phyloP scores from a whole-genome alignment of 2,113 vertebrate species.

The Tilapia sparmanii region DNA sequence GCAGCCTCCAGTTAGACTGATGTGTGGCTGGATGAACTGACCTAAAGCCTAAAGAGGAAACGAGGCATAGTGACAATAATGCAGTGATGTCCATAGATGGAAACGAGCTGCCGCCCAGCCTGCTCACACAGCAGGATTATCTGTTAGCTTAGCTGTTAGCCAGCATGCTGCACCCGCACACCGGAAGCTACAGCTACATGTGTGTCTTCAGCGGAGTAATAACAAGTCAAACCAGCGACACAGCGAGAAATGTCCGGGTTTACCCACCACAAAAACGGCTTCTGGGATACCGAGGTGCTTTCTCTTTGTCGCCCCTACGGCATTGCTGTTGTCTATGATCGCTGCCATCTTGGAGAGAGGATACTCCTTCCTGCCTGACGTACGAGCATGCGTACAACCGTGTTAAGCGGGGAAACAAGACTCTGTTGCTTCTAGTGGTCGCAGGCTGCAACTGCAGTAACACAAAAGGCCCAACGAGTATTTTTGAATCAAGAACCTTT shows the following conservation, averaged over 20 bases:
- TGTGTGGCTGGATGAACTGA: not conserved
- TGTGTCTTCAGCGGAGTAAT: fast-evolving
- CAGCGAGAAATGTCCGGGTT: not conserved
- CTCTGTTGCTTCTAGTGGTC: not conserved
- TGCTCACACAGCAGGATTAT: not conserved
- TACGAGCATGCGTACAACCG: not conserved
- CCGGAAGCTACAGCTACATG: fast-evolving
- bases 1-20: not conserved
- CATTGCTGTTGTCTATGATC: constrained; percentile 75
- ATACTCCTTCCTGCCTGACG: constrained; percentile 58
- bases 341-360: constrained; percentile 84
- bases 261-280: constrained; percentile 88
- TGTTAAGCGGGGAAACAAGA: not conserved
- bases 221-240: fast-evolving
- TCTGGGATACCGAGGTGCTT: constrained; percentile 89
- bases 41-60: not conserved
- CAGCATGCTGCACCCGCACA: not conserved
- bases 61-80: not conserved
- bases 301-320: constrained; percentile 69
- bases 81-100: constrained; percentile 44
- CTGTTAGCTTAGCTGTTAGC: constrained; percentile 1
- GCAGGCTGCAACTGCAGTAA: not conserved
- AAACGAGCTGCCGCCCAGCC: constrained; percentile 34
- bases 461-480: not conserved
- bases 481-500: not conserved